These are phyloP conservation scores for Brenthis hecate DNA, from an alignment of 2,888 invertebrate species.

Conservation along the genomic window DNA sequence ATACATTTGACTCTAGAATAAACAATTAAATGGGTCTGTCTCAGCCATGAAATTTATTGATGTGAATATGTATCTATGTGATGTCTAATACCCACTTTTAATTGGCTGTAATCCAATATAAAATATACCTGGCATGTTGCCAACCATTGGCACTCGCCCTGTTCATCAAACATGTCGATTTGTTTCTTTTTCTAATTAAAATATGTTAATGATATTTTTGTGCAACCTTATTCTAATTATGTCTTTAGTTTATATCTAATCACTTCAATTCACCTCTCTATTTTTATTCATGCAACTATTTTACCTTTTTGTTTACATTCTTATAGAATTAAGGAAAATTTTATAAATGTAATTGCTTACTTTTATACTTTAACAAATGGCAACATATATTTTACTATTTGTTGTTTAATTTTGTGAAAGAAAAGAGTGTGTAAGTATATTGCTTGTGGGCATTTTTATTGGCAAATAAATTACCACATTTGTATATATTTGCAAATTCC, in stretches of 20 bases:
- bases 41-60: conserved; percentile 63
- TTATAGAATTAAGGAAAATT: not conserved
- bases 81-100: conserved; percentile 71
- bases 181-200: conserved; percentile 73
- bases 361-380: not conserved
- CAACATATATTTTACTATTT: not conserved
- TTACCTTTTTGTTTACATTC: not conserved
- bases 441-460: not conserved
- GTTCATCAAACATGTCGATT: conserved; percentile 78
- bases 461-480: conserved; percentile 7
- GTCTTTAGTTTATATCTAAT: not conserved
- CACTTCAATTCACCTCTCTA: not conserved
- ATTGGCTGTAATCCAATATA: conserved; percentile 81
- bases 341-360: no score
- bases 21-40: conserved; percentile 59
- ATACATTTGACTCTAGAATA: conserved; percentile 41
- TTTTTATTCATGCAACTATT: not conserved
- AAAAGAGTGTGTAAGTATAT: not conserved
- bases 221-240: conserved; percentile 4
- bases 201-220: conserved; percentile 50
- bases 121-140: conserved; percentile 75
- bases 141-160: conserved; percentile 74
- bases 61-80: conserved; percentile 58
- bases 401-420: not conserved
- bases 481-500: conserved; percentile 15